Evolutionary conservation across 2,113 vertebrate genomes (phyloP).

Genomic region (Paralichthys olivaceus): DNA sequence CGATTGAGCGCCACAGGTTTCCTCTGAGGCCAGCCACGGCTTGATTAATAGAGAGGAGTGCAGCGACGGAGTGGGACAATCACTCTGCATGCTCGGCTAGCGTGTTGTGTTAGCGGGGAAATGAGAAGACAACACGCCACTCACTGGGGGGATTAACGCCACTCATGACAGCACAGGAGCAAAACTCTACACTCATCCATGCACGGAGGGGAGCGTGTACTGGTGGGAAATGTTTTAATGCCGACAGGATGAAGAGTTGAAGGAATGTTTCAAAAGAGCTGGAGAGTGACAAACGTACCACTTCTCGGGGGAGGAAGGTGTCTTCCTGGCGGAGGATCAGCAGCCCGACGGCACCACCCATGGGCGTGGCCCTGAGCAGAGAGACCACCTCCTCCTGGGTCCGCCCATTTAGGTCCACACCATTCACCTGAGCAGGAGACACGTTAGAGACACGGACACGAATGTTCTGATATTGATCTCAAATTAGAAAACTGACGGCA

Average conservation of each 20-base stretch:
- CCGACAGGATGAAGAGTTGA: slow-evolving; percentile 13
- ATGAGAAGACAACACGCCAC: slow-evolving; percentile 22
- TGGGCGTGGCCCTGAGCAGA: slow-evolving; percentile 91
- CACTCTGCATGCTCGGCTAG: slow-evolving; percentile 52
- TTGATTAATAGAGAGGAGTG: slow-evolving; percentile 36
- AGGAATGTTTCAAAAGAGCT: not conserved
- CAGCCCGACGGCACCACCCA: slow-evolving; percentile 91
- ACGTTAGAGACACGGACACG: not conserved
- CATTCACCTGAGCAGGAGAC: slow-evolving; percentile 87
- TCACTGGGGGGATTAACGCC: slow-evolving; percentile 29
- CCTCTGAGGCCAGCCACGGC: slow-evolving; percentile 14
- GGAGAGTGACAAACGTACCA: slow-evolving; percentile 79
- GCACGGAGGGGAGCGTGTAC: not conserved
- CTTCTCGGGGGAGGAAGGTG: slow-evolving; percentile 88
- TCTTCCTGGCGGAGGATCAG: slow-evolving; percentile 94
- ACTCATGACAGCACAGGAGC: slow-evolving; percentile 20
- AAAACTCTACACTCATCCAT: not conserved
- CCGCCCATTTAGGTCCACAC: slow-evolving; percentile 91
- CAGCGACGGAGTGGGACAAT: slow-evolving; percentile 28
- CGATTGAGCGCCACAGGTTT: slow-evolving; percentile 46
- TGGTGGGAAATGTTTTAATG: not conserved
- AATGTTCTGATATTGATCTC: too few species aligned
- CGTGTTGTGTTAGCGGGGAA: slow-evolving; percentile 42
- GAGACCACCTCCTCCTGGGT: slow-evolving; percentile 97
- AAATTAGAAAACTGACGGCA: too few species aligned